phyloP scores from a whole-genome alignment of 1,140 invertebrate species.

The Pollicipes pollicipes region DNA sequence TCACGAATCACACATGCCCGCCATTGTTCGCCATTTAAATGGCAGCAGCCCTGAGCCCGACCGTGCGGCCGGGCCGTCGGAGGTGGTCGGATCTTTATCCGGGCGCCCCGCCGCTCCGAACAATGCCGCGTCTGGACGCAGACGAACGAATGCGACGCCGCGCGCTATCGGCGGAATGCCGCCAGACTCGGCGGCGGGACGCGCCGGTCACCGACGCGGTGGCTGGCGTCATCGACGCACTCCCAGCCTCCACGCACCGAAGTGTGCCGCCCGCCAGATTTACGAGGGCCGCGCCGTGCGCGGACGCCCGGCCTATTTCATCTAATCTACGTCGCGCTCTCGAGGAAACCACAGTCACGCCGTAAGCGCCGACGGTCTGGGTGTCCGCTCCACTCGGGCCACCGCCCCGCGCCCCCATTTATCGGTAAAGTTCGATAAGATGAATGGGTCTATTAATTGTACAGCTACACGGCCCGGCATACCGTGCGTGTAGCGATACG shows the following conservation, averaged over 20 bases:
- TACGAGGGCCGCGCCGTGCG: not conserved
- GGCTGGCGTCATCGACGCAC: not conserved
- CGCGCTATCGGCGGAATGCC: not conserved
- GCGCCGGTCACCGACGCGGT: no score
- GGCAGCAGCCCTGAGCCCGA: no score
- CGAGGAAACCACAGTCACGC: not conserved
- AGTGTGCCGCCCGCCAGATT: not conserved
- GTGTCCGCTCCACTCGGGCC: not conserved
- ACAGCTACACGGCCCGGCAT: not conserved
- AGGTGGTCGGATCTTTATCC: no score
- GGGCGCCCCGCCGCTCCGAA: no score
- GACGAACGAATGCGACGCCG: no score
- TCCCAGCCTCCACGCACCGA: not conserved
- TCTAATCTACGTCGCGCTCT: not conserved
- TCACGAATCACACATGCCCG: no score
- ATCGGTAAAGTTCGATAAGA: not conserved
- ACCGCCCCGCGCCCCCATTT: not conserved
- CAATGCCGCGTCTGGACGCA: no score
- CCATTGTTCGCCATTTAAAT: no score
- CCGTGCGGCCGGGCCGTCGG: no score
- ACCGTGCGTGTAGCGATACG: not conserved
- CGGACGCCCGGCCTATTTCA: not conserved
- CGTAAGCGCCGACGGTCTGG: not conserved
- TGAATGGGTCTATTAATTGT: constrained; percentile 2
- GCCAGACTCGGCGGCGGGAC: no score